Evolutionary conservation across 2,888 invertebrate genomes (phyloP).

Genomic region (Pristionchus entomophagus): DNA sequence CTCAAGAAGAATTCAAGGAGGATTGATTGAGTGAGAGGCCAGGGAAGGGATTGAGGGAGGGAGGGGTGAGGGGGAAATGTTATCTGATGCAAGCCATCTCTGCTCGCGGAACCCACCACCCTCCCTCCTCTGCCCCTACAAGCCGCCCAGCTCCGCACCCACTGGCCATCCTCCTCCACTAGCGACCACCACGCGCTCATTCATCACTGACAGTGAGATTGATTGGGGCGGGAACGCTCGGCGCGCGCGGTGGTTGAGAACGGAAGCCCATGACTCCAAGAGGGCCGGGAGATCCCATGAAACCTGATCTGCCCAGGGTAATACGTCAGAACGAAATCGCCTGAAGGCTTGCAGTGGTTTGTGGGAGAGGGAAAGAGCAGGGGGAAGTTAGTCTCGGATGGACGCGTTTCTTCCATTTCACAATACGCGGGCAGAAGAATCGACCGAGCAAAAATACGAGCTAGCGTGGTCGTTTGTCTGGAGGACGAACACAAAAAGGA

Average conservation of each 20-base stretch:
- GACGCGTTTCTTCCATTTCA: constrained; percentile 8
- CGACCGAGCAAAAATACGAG: constrained; percentile 17
- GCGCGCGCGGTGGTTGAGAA: background rate
- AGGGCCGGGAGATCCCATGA: background rate
- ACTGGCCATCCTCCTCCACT: background rate
- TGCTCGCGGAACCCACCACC: background rate
- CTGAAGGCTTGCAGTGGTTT: too few species aligned
- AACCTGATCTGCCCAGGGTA: background rate
- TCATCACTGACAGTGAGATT: background rate
- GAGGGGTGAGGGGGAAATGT: background rate
- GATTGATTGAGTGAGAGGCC: constrained; percentile 36
- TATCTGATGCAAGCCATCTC: constrained; percentile 8
- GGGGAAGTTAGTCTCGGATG: constrained; percentile 2
- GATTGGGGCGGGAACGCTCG: constrained; percentile 20
- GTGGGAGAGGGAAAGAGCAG: background rate
- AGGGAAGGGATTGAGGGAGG: background rate
- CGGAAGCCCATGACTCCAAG: background rate
- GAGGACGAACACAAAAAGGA: constrained; percentile 1
- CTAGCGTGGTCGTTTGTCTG: constrained; percentile 24
- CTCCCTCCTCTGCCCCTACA: background rate
- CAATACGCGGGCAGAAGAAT: too few species aligned
- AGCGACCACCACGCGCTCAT: background rate
- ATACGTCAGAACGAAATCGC: too few species aligned
- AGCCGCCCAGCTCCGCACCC: background rate
- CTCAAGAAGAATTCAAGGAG: background rate